Conservation (phyloP, 2,888 invertebrate species). For the Onthophagus sagittarius region DNA sequence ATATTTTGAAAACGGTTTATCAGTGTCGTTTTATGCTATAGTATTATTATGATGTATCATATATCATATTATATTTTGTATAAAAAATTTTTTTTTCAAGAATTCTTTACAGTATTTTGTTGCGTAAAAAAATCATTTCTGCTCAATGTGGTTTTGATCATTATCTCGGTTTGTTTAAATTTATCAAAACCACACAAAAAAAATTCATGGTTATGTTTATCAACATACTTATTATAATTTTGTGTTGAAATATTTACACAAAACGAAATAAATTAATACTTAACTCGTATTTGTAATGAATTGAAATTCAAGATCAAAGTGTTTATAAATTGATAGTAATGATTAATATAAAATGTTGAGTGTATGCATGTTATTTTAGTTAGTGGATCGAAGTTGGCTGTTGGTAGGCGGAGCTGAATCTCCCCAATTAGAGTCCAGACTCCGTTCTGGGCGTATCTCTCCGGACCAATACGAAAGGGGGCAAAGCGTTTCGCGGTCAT, state of each 20-base stretch:
- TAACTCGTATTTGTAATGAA: too few relatives aligned
- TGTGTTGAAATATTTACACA: not conserved
- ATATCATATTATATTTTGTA: too few relatives aligned
- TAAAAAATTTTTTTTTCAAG: not conserved
- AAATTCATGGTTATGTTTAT: not conserved
- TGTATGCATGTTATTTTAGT: too few relatives aligned
- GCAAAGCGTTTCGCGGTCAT: slow-evolving; percentile 30
- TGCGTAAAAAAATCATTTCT: not conserved
- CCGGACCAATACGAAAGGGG: slow-evolving; percentile 31
- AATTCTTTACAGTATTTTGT: not conserved
- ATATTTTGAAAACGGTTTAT: too few relatives aligned
- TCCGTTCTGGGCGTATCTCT: slow-evolving; percentile 31
- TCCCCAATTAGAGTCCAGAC: slow-evolving; percentile 29
- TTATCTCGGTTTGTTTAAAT: not conserved
- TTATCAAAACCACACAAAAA: not conserved
- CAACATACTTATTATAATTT: not conserved
- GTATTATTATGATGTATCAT: too few relatives aligned
- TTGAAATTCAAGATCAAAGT: too few relatives aligned
- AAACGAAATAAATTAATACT: slow-evolving; percentile 2
- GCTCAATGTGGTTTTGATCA: too few relatives aligned
- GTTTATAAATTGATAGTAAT: too few relatives aligned
- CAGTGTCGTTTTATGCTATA: too few relatives aligned
- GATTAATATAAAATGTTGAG: too few relatives aligned
- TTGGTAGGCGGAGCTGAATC: slow-evolving; percentile 30
- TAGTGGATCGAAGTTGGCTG: slow-evolving; percentile 32